Conservation (phyloP, 2,797 vertebrate species). For the Arnoldichthys spilopterus region DNA sequence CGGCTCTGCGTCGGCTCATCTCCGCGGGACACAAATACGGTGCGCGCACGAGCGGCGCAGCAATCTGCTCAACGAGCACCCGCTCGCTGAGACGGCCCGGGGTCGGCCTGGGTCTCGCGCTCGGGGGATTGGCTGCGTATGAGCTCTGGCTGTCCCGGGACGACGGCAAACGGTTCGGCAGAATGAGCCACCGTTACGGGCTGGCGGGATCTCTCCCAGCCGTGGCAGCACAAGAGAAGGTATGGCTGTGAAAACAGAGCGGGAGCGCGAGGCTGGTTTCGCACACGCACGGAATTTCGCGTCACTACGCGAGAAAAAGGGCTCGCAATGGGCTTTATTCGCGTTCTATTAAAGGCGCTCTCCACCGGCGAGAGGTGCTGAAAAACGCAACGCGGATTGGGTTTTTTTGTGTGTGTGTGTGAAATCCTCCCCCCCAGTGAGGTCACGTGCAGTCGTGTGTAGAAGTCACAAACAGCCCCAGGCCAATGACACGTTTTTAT, state of each 20-base stretch:
- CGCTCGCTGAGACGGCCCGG: slow-evolving; percentile 27
- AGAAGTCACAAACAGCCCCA: too few species aligned
- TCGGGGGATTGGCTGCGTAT: slow-evolving; percentile 48
- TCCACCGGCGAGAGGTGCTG: slow-evolving; percentile 57
- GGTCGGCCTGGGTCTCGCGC: slow-evolving; percentile 40
- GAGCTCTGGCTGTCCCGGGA: slow-evolving; percentile 9
- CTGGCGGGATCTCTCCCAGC: slow-evolving; percentile 42
- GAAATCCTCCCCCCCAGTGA: background rate
- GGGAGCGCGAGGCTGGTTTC: too few species aligned
- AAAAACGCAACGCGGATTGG: slow-evolving; percentile 9
- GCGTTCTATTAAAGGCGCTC: slow-evolving; percentile 40
- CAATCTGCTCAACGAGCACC: slow-evolving; percentile 34
- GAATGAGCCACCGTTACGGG: background rate
- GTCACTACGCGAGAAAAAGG: too few species aligned
- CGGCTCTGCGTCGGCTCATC: slow-evolving; percentile 71
- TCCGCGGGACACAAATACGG: slow-evolving; percentile 44
- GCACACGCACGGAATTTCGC: background rate
- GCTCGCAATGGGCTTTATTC: background rate
- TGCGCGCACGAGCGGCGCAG: slow-evolving; percentile 32
- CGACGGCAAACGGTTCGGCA: background rate
- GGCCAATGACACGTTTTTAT: too few species aligned
- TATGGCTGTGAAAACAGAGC: slow-evolving; percentile 6
- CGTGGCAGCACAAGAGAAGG: slow-evolving; percentile 56
- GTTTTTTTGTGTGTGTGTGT: too few species aligned
- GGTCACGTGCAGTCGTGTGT: background rate